These are phyloP conservation scores for Apostichopus parvimensis DNA, from an alignment of 35 echinoderm and acorn worm species.

Conservation along the genomic window DNA sequence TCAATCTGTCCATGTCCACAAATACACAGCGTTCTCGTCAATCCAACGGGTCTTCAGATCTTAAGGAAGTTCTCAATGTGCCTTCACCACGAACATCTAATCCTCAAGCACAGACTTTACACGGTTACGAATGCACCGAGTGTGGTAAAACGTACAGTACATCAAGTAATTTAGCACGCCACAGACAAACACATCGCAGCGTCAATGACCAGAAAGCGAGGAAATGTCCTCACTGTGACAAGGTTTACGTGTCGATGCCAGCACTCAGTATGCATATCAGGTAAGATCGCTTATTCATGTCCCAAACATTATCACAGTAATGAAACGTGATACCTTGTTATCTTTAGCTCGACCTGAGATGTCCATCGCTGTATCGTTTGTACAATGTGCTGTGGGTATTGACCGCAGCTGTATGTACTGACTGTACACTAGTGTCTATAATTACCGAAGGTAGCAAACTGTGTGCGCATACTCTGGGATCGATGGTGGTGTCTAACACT, in stretches of 20 bases:
- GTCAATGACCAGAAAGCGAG: constrained; percentile 95
- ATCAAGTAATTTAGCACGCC: constrained; percentile 94
- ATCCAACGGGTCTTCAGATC: neutral
- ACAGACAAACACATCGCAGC: constrained; percentile 96
- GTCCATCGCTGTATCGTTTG: too few relatives aligned
- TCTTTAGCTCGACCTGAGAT: too few relatives aligned
- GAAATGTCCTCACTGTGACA: constrained; percentile 97
- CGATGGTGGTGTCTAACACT: too few relatives aligned
- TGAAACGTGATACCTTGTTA: too few relatives aligned
- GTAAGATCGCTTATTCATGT: constrained; percentile 42
- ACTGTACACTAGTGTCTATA: too few relatives aligned
- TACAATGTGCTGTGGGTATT: too few relatives aligned
- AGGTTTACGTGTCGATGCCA: constrained; percentile 99
- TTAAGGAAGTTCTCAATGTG: constrained; percentile 50
- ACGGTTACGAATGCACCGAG: constrained; percentile 87
- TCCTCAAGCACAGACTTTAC: neutral
- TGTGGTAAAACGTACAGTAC: constrained; percentile 98
- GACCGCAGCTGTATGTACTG: too few relatives aligned
- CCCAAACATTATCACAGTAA: too few relatives aligned
- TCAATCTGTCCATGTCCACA: constrained; percentile 20
- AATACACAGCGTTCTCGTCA: neutral
- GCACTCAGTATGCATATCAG: constrained; percentile 99
- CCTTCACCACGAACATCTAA: constrained; percentile 13
- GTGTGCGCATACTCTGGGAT: too few relatives aligned
- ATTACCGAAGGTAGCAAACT: too few relatives aligned